Evolutionary conservation across 2,113 vertebrate genomes (phyloP).

Genomic region (Muntiacus muntjak): DNA sequence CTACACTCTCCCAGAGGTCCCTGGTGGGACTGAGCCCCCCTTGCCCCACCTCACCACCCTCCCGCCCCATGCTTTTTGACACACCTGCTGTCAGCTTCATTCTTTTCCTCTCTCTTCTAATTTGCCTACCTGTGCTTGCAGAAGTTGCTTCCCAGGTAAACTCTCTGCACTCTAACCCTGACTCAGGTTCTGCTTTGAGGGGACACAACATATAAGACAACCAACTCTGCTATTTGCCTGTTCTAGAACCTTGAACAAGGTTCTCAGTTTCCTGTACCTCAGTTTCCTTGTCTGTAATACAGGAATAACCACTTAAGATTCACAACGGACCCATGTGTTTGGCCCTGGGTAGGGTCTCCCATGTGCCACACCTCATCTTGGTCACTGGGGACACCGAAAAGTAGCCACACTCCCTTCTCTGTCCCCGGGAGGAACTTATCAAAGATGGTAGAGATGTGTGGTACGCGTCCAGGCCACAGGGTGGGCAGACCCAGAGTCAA

Average conservation of each 20-base stretch:
- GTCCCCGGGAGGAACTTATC: not conserved
- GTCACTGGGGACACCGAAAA: not conserved
- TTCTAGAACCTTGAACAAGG: not conserved
- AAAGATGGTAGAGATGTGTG: fast-evolving
- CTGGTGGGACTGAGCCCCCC: not conserved
- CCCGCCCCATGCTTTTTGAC: not conserved
- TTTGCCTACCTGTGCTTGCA: not conserved
- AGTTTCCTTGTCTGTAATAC: not conserved
- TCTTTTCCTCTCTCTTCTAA: not conserved
- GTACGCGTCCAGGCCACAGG: fast-evolving
- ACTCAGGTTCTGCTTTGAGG: not conserved
- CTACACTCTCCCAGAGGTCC: not conserved
- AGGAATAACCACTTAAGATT: not conserved
- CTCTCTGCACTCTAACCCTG: not conserved
- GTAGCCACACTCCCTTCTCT: fast-evolving
- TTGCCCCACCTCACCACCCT: fast-evolving
- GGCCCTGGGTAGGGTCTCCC: not conserved
- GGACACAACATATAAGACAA: not conserved
- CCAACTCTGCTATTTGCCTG: not conserved
- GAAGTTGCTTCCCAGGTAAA: not conserved
- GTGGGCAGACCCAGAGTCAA: not conserved
- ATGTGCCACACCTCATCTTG: fast-evolving
- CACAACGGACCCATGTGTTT: fast-evolving
- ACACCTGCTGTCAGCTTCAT: not conserved
- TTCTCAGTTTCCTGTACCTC: not conserved